phyloP scores from a whole-genome alignment of 2,888 invertebrate species.

The Cosmorhoe ocellata region DNA sequence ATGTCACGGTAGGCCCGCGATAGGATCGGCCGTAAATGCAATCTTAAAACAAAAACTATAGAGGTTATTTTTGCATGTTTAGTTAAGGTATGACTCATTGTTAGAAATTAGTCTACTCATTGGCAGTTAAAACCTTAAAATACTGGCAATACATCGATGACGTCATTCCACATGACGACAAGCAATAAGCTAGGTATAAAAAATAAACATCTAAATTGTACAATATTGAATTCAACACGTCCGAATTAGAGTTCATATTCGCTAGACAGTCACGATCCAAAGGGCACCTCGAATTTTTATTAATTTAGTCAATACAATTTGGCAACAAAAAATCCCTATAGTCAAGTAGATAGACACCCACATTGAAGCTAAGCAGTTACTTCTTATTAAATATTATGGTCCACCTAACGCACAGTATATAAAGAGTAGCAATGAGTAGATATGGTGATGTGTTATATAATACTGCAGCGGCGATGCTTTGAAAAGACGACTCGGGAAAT shows the following conservation, averaged over 20 bases:
- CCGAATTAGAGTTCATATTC: slow-evolving; percentile 47
- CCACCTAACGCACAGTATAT: slow-evolving; percentile 73
- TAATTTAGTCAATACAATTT: slow-evolving; percentile 23
- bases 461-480: slow-evolving; percentile 33
- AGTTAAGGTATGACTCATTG: slow-evolving; percentile 63
- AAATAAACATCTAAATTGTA: slow-evolving; percentile 71
- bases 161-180: slow-evolving; percentile 29
- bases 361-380: slow-evolving; percentile 20
- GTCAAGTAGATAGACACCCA: slow-evolving; percentile 11
- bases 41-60: slow-evolving; percentile 50
- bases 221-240: slow-evolving; percentile 53
- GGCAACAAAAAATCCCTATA: slow-evolving; percentile 29
- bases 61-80: slow-evolving; percentile 51
- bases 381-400: slow-evolving; percentile 50
- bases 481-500: slow-evolving; percentile 24
- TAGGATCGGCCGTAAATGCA: slow-evolving; percentile 69
- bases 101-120: slow-evolving; percentile 63
- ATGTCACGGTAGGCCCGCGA: slow-evolving; percentile 58
- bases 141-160: slow-evolving; percentile 54
- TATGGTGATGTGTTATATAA: slow-evolving; percentile 71
- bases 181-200: slow-evolving; percentile 59
- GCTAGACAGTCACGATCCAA: slow-evolving; percentile 18
- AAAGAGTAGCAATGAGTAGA: slow-evolving; percentile 73
- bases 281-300: slow-evolving; percentile 16
- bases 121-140: slow-evolving; percentile 60